Conservation (phyloP, 2,888 invertebrate species). For the Chymomyza caudatula region DNA sequence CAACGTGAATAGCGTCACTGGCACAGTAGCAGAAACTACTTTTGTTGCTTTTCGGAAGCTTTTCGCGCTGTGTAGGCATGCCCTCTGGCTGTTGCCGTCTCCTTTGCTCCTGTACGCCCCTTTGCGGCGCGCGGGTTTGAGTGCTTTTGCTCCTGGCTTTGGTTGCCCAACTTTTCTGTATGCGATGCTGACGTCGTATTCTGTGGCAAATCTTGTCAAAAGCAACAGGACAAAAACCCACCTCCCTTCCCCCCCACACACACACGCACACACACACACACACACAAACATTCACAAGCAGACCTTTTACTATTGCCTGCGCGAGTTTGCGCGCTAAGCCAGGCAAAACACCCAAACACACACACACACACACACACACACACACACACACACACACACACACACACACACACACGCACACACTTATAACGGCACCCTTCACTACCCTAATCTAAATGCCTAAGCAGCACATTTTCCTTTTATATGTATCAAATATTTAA, state of each 20-base stretch:
- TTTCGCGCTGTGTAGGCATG: conserved; percentile 36
- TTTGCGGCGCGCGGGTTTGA: neutral
- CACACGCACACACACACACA: no score
- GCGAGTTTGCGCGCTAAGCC: conserved; percentile 45
- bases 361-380: neutral
- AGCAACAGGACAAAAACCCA: conserved; percentile 57
- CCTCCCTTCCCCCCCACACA: conserved; percentile 19
- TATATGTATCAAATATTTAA: neutral
- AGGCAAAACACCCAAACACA: neutral
- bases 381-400: no score
- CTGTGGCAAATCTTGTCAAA: conserved; percentile 48
- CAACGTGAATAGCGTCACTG: conserved; percentile 10
- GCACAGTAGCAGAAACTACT: neutral
- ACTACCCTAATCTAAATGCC: neutral
- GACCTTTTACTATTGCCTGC: conserved; percentile 32
- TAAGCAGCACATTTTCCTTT: neutral
- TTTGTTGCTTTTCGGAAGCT: conserved; percentile 45
- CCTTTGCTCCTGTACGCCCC: conserved; percentile 31
- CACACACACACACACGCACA: neutral
- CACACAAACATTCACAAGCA: no score
- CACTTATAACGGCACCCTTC: neutral
- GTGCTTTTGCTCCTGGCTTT: neutral
- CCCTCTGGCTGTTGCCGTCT: conserved; percentile 35
- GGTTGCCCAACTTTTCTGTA: conserved; percentile 5
- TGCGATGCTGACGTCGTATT: conserved; percentile 59